These are phyloP conservation scores for Mylabris sibirica DNA, from an alignment of 2,888 invertebrate species.

Conservation along the genomic window DNA sequence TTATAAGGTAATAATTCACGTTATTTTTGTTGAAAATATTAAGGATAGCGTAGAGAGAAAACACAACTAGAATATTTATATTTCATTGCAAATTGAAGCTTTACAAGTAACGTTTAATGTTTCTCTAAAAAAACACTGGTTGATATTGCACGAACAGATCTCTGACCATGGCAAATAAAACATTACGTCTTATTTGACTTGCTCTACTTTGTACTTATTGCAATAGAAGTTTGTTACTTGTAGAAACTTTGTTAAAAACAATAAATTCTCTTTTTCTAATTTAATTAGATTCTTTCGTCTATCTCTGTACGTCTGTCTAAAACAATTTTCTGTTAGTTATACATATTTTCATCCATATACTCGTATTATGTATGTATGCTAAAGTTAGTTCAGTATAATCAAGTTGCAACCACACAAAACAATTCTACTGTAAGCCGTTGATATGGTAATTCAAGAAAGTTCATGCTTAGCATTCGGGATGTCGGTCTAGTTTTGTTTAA, in stretches of 20 bases:
- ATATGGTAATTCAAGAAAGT: constrained; percentile 12
- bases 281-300: not conserved
- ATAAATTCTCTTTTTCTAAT: not conserved
- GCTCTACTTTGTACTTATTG: not conserved
- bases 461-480: not conserved
- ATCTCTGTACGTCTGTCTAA: not conserved
- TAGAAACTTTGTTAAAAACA: not conserved
- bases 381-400: constrained; percentile 11
- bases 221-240: not conserved
- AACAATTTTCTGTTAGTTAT: constrained; percentile 3
- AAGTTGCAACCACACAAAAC: constrained; percentile 12
- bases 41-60: not conserved
- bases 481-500: not conserved
- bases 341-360: not conserved
- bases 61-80: not conserved
- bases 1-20: too few relatives aligned
- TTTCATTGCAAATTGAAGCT: not conserved
- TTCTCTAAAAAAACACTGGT: too few relatives aligned
- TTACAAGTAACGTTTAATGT: not conserved
- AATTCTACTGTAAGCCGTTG: constrained; percentile 14
- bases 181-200: too few relatives aligned
- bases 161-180: too few relatives aligned
- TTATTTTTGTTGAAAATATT: not conserved
- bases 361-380: not conserved
- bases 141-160: too few relatives aligned